Conservation (phyloP, 2,888 invertebrate species). For the Apomyelois bistriatella region DNA sequence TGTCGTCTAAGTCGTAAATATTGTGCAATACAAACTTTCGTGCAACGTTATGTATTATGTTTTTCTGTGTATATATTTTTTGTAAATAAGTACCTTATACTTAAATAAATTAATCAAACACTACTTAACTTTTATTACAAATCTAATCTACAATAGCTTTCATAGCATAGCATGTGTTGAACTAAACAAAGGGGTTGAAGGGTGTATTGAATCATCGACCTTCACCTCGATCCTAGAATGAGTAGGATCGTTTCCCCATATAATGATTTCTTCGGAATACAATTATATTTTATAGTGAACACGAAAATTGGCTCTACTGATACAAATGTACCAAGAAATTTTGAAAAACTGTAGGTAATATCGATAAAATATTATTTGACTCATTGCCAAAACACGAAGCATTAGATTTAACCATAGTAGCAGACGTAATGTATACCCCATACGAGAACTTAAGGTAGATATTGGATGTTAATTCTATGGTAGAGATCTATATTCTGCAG, state of each 20-base stretch:
- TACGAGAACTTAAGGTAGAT: no score
- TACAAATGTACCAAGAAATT: not conserved
- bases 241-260: constrained; percentile 1
- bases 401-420: no score
- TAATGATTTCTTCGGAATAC: constrained; percentile 4
- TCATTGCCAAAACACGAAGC: no score
- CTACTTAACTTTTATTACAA: not conserved
- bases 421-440: no score
- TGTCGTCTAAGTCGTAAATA: no score
- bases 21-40: no score
- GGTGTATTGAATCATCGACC: constrained; percentile 52
- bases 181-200: constrained; percentile 22
- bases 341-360: not conserved
- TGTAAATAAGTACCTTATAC: no score
- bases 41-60: no score
- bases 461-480: no score
- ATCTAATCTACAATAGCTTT: not conserved
- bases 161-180: constrained; percentile 13
- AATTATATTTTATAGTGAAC: constrained; percentile 4
- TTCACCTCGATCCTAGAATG: constrained; percentile 34
- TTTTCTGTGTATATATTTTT: no score
- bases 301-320: not conserved
- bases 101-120: no score
- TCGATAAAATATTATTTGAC: not conserved
- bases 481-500: no score